Conservation (phyloP, 2,797 vertebrate species). For the Hirundo rustica region DNA sequence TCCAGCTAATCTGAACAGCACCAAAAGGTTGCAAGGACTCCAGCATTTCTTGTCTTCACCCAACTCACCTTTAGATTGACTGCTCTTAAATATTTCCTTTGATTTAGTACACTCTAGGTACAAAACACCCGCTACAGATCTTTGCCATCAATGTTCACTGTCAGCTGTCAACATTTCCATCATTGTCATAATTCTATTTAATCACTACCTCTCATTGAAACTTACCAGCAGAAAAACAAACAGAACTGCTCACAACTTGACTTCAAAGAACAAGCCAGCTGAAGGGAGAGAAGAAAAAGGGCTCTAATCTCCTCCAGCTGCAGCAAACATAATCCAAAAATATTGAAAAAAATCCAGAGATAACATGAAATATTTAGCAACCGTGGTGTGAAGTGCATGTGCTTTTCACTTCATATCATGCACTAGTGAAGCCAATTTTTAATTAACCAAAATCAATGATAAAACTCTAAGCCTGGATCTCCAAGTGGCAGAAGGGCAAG, state of each 20-base stretch:
- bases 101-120: not conserved
- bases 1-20: not conserved
- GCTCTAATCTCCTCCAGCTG: not conserved
- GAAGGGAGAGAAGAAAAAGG: not conserved
- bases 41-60: not conserved
- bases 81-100: not conserved
- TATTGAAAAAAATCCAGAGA: not conserved
- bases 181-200: not conserved
- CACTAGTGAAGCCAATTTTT: not conserved
- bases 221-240: not conserved
- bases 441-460: not conserved
- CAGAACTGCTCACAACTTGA: not conserved
- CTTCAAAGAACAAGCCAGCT: not conserved
- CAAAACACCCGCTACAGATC: not conserved
- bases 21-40: not conserved
- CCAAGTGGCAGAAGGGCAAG: not conserved
- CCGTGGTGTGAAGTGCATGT: accelerated
- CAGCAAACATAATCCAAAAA: not conserved
- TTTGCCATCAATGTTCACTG: not conserved
- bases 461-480: not conserved
- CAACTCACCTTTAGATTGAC: not conserved
- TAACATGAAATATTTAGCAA: not conserved
- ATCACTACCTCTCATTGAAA: not conserved
- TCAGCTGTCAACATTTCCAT: not conserved
- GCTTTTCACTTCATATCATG: not conserved